Conservation (phyloP, 2,888 invertebrate species). For the Leptarthrus brevirostris region DNA sequence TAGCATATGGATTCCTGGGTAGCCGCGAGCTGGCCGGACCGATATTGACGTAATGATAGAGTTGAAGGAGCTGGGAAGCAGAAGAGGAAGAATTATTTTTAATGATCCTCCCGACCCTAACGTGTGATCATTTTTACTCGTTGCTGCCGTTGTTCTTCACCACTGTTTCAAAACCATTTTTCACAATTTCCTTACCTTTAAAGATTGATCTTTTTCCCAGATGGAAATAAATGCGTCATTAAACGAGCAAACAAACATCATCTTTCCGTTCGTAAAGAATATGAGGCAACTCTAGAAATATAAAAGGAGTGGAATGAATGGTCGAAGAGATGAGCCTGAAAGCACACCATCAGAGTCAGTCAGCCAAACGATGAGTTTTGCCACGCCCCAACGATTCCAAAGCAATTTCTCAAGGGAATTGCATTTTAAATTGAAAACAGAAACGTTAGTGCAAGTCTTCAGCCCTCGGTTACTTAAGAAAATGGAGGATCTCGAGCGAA, state of each 20-base stretch:
- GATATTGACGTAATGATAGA: constrained; percentile 43
- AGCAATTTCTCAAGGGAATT: constrained; percentile 52
- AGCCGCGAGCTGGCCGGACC: constrained; percentile 21
- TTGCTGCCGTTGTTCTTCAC: constrained; percentile 13
- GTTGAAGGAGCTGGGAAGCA: constrained; percentile 24
- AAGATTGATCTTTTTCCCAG: constrained; percentile 48
- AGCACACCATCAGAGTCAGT: constrained; percentile 50
- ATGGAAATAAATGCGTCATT: constrained; percentile 44
- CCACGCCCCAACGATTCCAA: constrained; percentile 52
- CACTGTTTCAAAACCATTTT: constrained; percentile 47
- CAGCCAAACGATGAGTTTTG: constrained; percentile 52
- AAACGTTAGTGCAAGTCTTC: constrained; percentile 2
- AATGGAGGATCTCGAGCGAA: constrained; percentile 42
- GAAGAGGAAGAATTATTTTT: constrained; percentile 50
- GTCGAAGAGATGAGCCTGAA: constrained; percentile 44
- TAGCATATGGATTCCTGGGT: constrained; percentile 37
- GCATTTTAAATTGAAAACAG: constrained; percentile 51
- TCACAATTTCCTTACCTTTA: constrained; percentile 48
- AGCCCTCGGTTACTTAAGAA: constrained; percentile 17
- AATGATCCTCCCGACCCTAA: constrained; percentile 47
- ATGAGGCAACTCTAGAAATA: constrained; percentile 13
- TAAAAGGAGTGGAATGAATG: constrained; percentile 46
- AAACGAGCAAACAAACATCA: constrained; percentile 51
- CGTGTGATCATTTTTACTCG: not conserved
- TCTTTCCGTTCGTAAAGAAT: constrained; percentile 11